Percentiles rank a stretch among this genome's conserved stretches.
phyloP scores from a whole-genome alignment of 2,888 invertebrate species.

The Melanophora roralis region DNA sequence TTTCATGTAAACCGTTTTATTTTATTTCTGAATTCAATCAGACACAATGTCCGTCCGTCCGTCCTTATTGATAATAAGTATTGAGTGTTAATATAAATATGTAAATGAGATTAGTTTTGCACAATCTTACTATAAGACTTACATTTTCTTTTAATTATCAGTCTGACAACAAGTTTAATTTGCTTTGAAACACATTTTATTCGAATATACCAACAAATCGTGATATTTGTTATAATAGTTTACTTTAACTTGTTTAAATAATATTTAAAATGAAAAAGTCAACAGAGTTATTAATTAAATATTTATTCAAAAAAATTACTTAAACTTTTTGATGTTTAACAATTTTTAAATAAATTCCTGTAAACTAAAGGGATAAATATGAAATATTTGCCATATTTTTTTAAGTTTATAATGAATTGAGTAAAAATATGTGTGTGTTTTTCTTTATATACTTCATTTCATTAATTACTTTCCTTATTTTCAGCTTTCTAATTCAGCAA shows the following conservation, averaged over 20 bases:
- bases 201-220: neutral
- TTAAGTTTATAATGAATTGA: too few relatives aligned
- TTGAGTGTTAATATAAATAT: neutral
- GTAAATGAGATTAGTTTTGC: conserved; percentile 42
- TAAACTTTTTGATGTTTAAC: conserved; percentile 4
- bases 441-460: neutral
- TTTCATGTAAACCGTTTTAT: conserved; percentile 21
- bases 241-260: neutral
- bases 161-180: conserved; percentile 1
- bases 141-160: conserved; percentile 13
- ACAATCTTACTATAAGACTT: conserved; percentile 33
- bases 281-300: neutral
- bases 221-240: neutral
- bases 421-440: neutral
- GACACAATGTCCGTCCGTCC: conserved; percentile 29
- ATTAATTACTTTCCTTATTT: conserved; percentile 16
- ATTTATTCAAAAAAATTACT: neutral
- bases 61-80: conserved; percentile 55
- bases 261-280: neutral
- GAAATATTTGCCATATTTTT: too few relatives aligned
- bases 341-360: conserved; percentile 20
- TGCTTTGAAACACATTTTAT: neutral
- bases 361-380: conserved; percentile 47
- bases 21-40: conserved; percentile 19
- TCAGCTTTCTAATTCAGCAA: conserved; percentile 66